Base-by-base conservation (phyloP, 2,888 invertebrate genomes). In the Ligdia adustata region DNA sequence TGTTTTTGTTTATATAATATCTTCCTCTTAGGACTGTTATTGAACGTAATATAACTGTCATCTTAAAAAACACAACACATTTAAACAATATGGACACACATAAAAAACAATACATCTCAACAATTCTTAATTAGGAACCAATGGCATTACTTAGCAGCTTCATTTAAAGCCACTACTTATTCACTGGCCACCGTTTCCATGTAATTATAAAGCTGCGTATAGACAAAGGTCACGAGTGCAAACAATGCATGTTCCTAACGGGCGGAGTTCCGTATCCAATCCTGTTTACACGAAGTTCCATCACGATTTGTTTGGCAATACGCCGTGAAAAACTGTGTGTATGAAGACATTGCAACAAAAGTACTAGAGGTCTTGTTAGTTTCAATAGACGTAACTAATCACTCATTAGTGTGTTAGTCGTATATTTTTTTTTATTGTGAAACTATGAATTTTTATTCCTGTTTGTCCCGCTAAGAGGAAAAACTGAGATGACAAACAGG, bases 261-360 rank as follows among this genome's bases (percentile, higher is more conserved):
- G 2, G 22, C 22, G 34, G 7, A 43, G 38, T 38, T 42, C 48
- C 42, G 42, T 49, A 38, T 42, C 42, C 2, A 43, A 49, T 49
- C 28, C 11, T 4, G 3, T 27, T 12, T 27, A 35, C 20, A 34
- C 40, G 14, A 11, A 41, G 27, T 31, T 11, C 31, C 45, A 50
- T 50, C 50, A 45, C 50, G 50, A 41, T 29, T 45, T 32, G 27
- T 50, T 45, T 28, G 45, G 32, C 28, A 50, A 50, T 50, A 28
- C 13, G 13, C 18, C 16, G 44, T 43, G 35, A 37, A 39, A 27
- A 37, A 22, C 16, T 37, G 9, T 32, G 34, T 41, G 32, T 18
- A 27, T 2, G 12, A 2, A 14, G 16, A 22, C 12, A 16, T 11
- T 18, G 32, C 18, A 18, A 32, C n/a, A 29, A 15, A n/a, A 11